A percentile compares a stretch with the other conserved stretches of the same genome.
Conservation (phyloP, 2,797 vertebrate genomes). For the Etheostoma nigrum region DNA sequence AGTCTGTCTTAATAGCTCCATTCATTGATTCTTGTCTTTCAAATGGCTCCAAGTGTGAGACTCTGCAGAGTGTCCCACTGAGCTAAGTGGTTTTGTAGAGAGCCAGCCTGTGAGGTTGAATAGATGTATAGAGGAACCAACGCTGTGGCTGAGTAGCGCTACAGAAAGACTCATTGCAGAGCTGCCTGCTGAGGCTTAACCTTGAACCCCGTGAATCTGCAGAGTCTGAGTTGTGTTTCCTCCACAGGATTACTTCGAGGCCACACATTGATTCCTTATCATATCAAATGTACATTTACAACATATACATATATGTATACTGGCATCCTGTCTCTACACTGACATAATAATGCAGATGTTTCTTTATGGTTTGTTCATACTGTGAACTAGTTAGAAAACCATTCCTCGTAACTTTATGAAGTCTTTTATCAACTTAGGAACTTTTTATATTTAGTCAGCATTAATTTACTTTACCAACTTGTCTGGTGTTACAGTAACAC, state of each 20-base stretch:
- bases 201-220: slow-evolving; percentile 33
- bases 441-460: background rate
- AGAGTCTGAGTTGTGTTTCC: slow-evolving; percentile 32
- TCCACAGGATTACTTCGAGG: slow-evolving; percentile 1
- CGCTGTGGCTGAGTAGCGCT: slow-evolving; percentile 31
- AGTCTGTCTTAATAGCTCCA: slow-evolving; percentile 68
- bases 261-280: slow-evolving; percentile 27
- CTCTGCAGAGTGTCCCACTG: slow-evolving; percentile 50
- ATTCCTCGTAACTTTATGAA: background rate
- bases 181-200: slow-evolving; percentile 53
- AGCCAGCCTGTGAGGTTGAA: slow-evolving; percentile 47
- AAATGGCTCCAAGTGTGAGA: slow-evolving; percentile 53
- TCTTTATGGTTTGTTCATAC: background rate
- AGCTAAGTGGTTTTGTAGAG: slow-evolving; percentile 44
- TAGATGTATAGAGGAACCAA: slow-evolving; percentile 38
- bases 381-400: background rate
- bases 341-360: background rate
- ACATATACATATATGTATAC: background rate
- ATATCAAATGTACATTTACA: slow-evolving; percentile 13
- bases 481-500: background rate
- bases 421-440: background rate
- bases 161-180: slow-evolving; percentile 35
- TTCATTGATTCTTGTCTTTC: slow-evolving; percentile 65
- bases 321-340: background rate
- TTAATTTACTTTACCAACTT: background rate